Conservation (phyloP, 2,888 invertebrate species). For the Scrobipalpa atriplicella region DNA sequence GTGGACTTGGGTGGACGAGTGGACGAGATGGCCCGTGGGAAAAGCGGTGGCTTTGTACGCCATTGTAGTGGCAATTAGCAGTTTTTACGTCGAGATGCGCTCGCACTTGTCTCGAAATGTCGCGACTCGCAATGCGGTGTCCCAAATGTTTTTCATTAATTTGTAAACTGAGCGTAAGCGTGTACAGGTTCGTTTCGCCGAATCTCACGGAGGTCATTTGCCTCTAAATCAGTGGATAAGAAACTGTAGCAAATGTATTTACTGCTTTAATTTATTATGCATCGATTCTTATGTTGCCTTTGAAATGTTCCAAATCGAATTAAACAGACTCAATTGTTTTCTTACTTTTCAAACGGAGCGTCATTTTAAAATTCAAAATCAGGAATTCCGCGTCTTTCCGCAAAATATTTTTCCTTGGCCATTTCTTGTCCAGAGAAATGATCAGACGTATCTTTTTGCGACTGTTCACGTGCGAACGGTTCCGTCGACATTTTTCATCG, state of each 20-base stretch:
- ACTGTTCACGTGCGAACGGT: constrained; percentile 65
- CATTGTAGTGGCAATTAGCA: constrained; percentile 79
- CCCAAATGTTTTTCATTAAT: constrained; percentile 73
- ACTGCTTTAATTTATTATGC: background rate
- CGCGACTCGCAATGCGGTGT: constrained; percentile 69
- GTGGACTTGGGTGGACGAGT: constrained; percentile 51
- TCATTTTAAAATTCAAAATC: background rate
- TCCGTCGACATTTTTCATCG: constrained; percentile 69
- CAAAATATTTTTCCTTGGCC: constrained; percentile 39
- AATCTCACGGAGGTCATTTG: constrained; percentile 19
- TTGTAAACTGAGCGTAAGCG: constrained; percentile 56
- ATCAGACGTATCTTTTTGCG: constrained; percentile 58
- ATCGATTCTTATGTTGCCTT: background rate
- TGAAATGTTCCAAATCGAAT: background rate
- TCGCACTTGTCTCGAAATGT: constrained; percentile 76
- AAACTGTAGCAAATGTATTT: constrained; percentile 30
- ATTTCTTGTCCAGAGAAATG: constrained; percentile 48
- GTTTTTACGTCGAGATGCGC: constrained; percentile 63
- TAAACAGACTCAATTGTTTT: background rate
- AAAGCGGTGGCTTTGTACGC: constrained; percentile 76
- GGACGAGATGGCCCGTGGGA: constrained; percentile 75
- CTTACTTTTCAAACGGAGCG: too few species aligned
- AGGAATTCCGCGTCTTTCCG: background rate
- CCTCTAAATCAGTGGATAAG: constrained; percentile 15
- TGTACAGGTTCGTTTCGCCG: constrained; percentile 31